Evolutionary conservation across 2,113 vertebrate genomes (phyloP).

Genomic region (Herpailurus yagouaroundi): DNA sequence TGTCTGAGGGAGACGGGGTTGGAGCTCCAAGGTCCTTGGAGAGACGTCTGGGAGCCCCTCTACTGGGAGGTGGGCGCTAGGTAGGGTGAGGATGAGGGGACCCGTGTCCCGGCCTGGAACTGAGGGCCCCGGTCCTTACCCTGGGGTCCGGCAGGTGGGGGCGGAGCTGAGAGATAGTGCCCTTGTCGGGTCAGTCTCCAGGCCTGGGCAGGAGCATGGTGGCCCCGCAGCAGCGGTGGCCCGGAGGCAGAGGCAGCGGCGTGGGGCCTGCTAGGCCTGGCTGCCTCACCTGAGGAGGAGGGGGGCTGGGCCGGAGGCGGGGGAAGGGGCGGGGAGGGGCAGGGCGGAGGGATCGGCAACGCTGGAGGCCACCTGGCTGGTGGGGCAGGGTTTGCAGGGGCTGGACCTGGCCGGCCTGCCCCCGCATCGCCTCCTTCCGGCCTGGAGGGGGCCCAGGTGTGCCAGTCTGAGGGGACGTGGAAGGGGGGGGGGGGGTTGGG

Average conservation of each 20-base stretch:
- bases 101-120: not conserved
- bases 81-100: not conserved
- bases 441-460: constrained; percentile 41
- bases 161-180: constrained; percentile 43
- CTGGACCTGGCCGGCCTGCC: not conserved
- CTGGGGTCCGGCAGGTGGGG: constrained; percentile 65
- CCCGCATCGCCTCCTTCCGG: not conserved
- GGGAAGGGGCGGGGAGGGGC: constrained; percentile 74
- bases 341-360: constrained; percentile 62
- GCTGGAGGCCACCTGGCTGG: constrained; percentile 73
- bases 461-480: not conserved
- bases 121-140: constrained; percentile 68
- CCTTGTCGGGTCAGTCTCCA: constrained; percentile 64
- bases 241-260: constrained; percentile 17
- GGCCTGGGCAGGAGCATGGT: constrained; percentile 77
- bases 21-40: not conserved
- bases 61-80: not conserved
- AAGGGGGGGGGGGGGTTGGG: too few relatives aligned
- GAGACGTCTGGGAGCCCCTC: not conserved
- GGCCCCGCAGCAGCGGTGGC: constrained; percentile 59
- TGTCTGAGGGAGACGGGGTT: not conserved
- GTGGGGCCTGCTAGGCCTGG: constrained; percentile 76
- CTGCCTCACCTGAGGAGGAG: constrained; percentile 81
- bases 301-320: constrained; percentile 72
- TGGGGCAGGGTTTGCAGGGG: constrained; percentile 44